These are phyloP conservation scores for Scolopax mira DNA, from an alignment of 2,113 vertebrate species.

Conservation along the genomic window DNA sequence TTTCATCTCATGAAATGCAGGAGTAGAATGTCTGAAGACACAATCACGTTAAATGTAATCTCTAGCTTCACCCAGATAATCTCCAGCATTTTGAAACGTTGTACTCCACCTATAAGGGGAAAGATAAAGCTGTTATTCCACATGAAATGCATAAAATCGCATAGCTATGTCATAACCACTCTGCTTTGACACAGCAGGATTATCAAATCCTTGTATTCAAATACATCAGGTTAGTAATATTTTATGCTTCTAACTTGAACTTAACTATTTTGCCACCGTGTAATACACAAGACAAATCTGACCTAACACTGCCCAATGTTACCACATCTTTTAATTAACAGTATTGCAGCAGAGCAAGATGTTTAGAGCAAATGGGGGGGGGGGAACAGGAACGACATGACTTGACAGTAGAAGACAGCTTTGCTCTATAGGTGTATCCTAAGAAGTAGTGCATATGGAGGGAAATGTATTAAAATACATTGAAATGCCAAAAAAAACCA, in stretches of 20 bases:
- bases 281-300: neutral
- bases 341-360: neutral
- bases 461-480: neutral
- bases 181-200: neutral
- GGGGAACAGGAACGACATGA: rapidly evolving
- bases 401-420: neutral
- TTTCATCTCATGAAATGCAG: conserved; percentile 48
- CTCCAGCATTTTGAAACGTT: conserved; percentile 64
- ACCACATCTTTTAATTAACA: neutral
- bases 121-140: conserved; percentile 50
- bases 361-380: neutral
- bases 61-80: conserved; percentile 53
- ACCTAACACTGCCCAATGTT: neutral
- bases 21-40: conserved; percentile 45
- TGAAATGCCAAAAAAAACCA: neutral
- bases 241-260: neutral
- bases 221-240: neutral
- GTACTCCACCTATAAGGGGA: conserved; percentile 40
- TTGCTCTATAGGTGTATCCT: neutral
- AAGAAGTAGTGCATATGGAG: neutral
- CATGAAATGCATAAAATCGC: neutral
- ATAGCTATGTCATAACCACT: neutral
- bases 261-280: neutral
- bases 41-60: conserved; percentile 46
- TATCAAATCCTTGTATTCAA: neutral